Percentiles rank a stretch among this genome's conserved stretches.
These are phyloP conservation scores for Scaptomyza polygonia DNA, from an alignment of 2,888 invertebrate species.

Conservation along the genomic window DNA sequence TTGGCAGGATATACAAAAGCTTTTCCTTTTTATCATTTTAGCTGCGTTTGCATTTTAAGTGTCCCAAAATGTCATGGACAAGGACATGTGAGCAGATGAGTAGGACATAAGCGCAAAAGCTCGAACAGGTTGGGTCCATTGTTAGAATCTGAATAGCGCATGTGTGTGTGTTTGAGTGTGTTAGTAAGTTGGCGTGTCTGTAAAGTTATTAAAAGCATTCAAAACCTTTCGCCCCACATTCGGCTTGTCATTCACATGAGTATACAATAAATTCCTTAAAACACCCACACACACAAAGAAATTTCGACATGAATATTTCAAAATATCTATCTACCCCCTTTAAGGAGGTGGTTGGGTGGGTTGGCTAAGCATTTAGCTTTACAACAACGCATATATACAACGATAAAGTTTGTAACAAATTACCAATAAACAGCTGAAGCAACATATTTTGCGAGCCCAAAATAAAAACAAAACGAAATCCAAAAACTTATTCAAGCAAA, in stretches of 20 bases:
- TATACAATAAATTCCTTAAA: neutral
- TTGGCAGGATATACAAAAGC: slow-evolving; percentile 1
- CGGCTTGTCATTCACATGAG: slow-evolving; percentile 65
- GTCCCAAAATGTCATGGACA: slow-evolving; percentile 14
- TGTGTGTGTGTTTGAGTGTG: slow-evolving; percentile 35
- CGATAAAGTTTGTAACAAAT: slow-evolving; percentile 56
- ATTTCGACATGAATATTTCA: slow-evolving; percentile 31
- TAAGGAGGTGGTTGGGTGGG: slow-evolving; percentile 22
- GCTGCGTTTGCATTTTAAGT: slow-evolving; percentile 40
- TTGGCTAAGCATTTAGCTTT: slow-evolving; percentile 17
- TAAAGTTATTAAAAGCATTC: slow-evolving; percentile 77
- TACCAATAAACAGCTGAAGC: slow-evolving; percentile 53
- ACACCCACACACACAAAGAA: slow-evolving; percentile 7
- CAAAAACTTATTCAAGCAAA: slow-evolving; percentile 24
- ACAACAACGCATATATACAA: slow-evolving; percentile 10
- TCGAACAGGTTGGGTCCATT: slow-evolving; percentile 21
- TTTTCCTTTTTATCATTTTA: slow-evolving; percentile 35
- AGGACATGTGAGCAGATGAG: slow-evolving; percentile 19
- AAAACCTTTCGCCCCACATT: slow-evolving; percentile 58
- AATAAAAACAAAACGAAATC: slow-evolving; percentile 1
- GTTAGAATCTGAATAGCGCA: slow-evolving; percentile 1
- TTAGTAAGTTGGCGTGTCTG: slow-evolving; percentile 37
- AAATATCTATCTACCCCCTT: neutral
- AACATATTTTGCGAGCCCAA: slow-evolving; percentile 22
- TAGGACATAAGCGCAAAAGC: slow-evolving; percentile 12